Base-by-base conservation (phyloP, 92 coral and sea anemone genomes). In the Desmophyllum pertusum region DNA sequence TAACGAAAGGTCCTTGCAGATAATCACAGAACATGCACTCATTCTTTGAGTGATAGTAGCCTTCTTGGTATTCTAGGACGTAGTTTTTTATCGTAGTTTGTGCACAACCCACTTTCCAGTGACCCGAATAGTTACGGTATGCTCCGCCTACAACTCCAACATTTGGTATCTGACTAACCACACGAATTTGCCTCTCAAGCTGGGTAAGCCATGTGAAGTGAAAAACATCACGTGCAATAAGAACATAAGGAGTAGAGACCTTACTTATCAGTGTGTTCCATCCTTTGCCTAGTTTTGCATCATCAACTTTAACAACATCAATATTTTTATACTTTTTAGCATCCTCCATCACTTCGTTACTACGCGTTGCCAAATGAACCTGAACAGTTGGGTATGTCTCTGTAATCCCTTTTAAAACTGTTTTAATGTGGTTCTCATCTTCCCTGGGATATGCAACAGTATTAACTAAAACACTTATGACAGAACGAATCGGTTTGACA, bases 61-160 rank as follows among this genome's bases (percentile, higher is more conserved):
- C 92, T 42, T 89, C 89, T 37, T 89, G 85, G 82, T 89, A 63
- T 35, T 63, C 37, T 10, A 63, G 70, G 18, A 85, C 92, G 61
- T 89, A 89, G 67, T 89, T 89, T 15, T 68, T 85, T 46, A 89
- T 23, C 7, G 62, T 81, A n/a, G 83, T 79, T 65, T 89, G 92
- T 31, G 36, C 86, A 73, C 92, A 89, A 0, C 92, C 92, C 31
- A 78, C 64, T 75, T 70, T 80, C 92, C 92, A 89, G 80, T 89
- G 92, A 29, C 92, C 92, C 15, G 86, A 52, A n/a, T n/a, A n/a
- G n/a, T n/a, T n/a, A n/a, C n/a, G n/a, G n/a, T n/a, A n/a, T n/a
- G n/a, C n/a, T n/a, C n/a, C n/a, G n/a, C n/a, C n/a, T n/a, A n/a
- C n/a, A n/a, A n/a, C n/a, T n/a, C n/a, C n/a, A n/a, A n/a, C n/a